phyloP scores from a whole-genome alignment of 2,888 invertebrate species.

The Clitarchus hookeri region DNA sequence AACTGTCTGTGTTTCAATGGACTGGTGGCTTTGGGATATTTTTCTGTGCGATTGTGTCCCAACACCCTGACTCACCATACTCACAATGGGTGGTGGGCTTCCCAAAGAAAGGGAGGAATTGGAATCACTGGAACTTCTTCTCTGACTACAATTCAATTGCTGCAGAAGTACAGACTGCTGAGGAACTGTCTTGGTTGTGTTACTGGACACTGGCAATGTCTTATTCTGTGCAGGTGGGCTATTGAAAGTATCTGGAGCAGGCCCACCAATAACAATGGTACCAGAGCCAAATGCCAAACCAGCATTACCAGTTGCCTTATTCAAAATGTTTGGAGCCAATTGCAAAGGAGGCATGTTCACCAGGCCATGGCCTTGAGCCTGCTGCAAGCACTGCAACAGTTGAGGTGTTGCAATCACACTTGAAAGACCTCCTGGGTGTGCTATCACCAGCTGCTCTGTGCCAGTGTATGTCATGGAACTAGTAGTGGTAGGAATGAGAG shows the following conservation, averaged over 20 bases:
- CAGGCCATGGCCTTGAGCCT: constrained; percentile 37
- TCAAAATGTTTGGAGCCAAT: constrained; percentile 38
- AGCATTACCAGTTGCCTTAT: constrained; percentile 30
- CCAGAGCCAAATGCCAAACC: constrained; percentile 39
- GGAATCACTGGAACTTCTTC: constrained; percentile 40
- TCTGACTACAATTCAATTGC: constrained; percentile 37
- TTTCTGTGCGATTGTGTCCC: constrained; percentile 19
- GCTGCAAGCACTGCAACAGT: constrained; percentile 37
- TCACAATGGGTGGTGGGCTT: constrained; percentile 38
- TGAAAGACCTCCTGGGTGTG: constrained; percentile 39
- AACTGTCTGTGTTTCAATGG: constrained; percentile 40
- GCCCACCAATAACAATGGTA: constrained; percentile 39
- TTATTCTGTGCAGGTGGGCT: constrained; percentile 5
- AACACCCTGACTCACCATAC: constrained; percentile 32
- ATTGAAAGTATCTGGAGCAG: constrained; percentile 29
- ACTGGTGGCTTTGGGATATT: constrained; percentile 32
- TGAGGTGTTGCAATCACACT: constrained; percentile 38
- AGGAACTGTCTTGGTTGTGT: constrained; percentile 19
- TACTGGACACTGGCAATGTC: constrained; percentile 10
- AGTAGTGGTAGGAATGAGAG: constrained; percentile 34
- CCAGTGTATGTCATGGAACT: constrained; percentile 30
- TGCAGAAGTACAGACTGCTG: constrained; percentile 38
- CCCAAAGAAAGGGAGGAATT: constrained; percentile 36
- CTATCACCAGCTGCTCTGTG: constrained; percentile 39
- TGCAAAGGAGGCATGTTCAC: constrained; percentile 39